phyloP scores from a whole-genome alignment of 2,113 vertebrate genomes.

The Cichladusa arquata region DNA sequence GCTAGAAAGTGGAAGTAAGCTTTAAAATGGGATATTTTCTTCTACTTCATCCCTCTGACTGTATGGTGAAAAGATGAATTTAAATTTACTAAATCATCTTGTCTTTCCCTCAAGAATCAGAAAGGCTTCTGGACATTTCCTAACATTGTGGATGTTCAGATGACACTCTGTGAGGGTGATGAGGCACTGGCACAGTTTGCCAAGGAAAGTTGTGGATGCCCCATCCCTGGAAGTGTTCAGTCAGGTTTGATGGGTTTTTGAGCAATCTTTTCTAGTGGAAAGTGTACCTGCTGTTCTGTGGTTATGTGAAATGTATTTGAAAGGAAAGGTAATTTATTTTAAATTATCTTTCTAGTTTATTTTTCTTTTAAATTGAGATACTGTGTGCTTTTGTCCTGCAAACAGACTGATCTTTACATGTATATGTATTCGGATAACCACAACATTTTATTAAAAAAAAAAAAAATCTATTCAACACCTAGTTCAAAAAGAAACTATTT shows the following conservation, averaged over 20 bases:
- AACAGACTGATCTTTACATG: not conserved
- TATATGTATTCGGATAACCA: not conserved
- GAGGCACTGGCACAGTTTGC: no score
- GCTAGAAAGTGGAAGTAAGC: not conserved
- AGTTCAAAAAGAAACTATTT: not conserved
- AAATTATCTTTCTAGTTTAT: no score
- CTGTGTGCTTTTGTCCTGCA: not conserved
- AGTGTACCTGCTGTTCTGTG: not conserved
- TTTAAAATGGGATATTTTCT: not conserved
- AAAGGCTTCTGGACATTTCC: not conserved
- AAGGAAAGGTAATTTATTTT: not conserved
- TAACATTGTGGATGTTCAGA: not conserved
- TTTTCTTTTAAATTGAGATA: not conserved
- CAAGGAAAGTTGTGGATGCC: not conserved
- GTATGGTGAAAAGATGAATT: not conserved
- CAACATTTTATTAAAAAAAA: not conserved
- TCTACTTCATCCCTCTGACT: not conserved
- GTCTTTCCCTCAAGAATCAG: not conserved
- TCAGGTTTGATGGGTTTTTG: not conserved
- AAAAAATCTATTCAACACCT: not conserved
- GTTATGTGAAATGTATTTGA: not conserved
- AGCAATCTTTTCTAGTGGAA: not conserved
- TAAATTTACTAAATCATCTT: not conserved
- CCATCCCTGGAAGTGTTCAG: not conserved
- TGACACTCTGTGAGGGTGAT: not conserved